phyloP scores from a whole-genome alignment of 2,113 vertebrate species.

The Tretioscincus oriximinensis region DNA sequence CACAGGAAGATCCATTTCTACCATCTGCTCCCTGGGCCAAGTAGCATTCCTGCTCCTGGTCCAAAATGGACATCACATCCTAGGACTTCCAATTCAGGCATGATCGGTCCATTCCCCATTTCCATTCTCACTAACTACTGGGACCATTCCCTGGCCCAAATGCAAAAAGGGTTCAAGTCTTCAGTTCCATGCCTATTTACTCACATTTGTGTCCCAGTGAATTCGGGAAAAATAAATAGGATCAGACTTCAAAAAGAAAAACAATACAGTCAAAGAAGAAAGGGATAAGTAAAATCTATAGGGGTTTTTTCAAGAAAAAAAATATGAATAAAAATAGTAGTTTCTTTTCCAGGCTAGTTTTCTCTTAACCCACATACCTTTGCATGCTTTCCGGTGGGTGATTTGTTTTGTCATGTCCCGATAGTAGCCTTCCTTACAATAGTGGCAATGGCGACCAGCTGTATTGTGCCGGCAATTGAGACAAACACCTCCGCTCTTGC shows the following conservation, averaged over 20 bases:
- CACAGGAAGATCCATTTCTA: too few relatives aligned
- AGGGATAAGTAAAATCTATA: fast-evolving
- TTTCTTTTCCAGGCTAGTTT: fast-evolving
- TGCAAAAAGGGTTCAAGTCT: background rate
- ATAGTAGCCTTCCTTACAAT: conserved; percentile 97
- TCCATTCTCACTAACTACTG: too few relatives aligned
- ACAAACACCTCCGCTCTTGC: conserved; percentile 93
- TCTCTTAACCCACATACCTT: conserved; percentile 74
- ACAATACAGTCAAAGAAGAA: fast-evolving
- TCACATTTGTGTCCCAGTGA: background rate
- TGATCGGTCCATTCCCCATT: too few relatives aligned
- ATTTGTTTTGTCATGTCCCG: conserved; percentile 93
- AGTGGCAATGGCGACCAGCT: conserved; percentile 92
- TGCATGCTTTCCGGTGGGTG: conserved; percentile 95
- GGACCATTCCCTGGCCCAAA: too few relatives aligned
- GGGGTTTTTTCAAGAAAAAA: fast-evolving
- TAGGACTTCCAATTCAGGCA: too few relatives aligned
- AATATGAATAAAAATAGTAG: fast-evolving
- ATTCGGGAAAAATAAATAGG: background rate
- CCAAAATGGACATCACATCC: too few relatives aligned
- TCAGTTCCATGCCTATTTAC: background rate
- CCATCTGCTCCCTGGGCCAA: too few relatives aligned
- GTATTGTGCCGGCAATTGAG: conserved; percentile 97
- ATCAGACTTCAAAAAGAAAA: background rate
- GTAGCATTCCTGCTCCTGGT: too few relatives aligned